These are phyloP conservation scores for Gerris buenoi DNA, from an alignment of 1,140 invertebrate genomes.

Conservation along the genomic window DNA sequence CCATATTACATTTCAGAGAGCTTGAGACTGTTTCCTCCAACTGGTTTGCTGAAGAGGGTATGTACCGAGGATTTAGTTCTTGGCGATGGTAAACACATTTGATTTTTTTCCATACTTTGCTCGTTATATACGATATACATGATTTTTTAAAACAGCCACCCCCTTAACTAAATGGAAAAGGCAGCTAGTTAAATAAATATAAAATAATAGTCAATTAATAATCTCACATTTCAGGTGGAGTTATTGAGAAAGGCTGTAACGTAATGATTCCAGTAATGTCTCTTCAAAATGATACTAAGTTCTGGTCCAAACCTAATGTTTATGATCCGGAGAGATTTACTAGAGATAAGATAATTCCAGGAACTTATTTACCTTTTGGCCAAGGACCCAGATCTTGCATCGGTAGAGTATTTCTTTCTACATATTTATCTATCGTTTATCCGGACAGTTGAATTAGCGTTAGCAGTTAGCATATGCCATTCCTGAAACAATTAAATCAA, in stretches of 20 bases:
- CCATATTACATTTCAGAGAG: too few relatives aligned
- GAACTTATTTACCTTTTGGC: constrained; percentile 39
- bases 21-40: background rate
- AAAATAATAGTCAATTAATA: background rate
- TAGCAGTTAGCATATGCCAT: too few relatives aligned
- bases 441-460: too few relatives aligned
- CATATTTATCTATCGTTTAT: too few relatives aligned
- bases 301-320: constrained; percentile 37
- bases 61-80: background rate
- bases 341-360: constrained; percentile 28
- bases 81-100: background rate
- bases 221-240: constrained; percentile 20
- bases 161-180: too few relatives aligned
- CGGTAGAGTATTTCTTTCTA: too few relatives aligned
- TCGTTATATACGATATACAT: too few relatives aligned
- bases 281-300: constrained; percentile 39
- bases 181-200: too few relatives aligned
- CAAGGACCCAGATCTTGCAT: constrained; percentile 46
- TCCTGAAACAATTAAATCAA: too few relatives aligned
- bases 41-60: background rate
- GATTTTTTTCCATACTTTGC: too few relatives aligned
- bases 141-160: too few relatives aligned
- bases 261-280: constrained; percentile 39
- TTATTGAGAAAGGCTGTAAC: constrained; percentile 33
- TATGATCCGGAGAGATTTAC: constrained; percentile 39